phyloP scores from a whole-genome alignment of 1,140 invertebrate species.

The Sogatella furcifera region DNA sequence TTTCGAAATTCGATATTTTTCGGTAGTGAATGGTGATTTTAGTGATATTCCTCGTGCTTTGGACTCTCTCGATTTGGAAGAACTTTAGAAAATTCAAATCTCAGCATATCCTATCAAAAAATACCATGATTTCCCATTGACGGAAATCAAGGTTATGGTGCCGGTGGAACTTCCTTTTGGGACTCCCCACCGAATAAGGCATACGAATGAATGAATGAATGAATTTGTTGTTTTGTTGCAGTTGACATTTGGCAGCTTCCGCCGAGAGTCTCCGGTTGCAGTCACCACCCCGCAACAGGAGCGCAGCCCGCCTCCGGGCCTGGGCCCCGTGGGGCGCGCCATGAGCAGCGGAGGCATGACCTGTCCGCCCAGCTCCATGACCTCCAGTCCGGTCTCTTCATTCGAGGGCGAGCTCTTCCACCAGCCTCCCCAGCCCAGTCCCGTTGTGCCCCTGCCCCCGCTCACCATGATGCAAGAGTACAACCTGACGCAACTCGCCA shows the following conservation, averaged over 20 bases:
- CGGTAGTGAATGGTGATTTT: no score
- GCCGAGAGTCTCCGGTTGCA: conserved; percentile 1
- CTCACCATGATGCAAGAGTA: conserved; percentile 62
- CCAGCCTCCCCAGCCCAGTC: not conserved
- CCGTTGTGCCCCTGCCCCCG: conserved; percentile 28
- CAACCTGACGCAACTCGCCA: conserved; percentile 68
- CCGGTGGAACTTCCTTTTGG: no score
- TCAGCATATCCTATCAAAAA: no score
- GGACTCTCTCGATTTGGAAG: no score
- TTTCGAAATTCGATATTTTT: no score
- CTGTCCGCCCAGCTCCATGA: conserved; percentile 36
- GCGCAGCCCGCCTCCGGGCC: conserved; percentile 14
- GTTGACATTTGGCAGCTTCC: conserved; percentile 49
- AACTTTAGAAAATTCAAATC: no score
- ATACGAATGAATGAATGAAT: no score
- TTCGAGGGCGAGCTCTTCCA: conserved; percentile 55
- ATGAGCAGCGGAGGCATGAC: conserved; percentile 17
- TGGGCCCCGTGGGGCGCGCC: conserved; percentile 13
- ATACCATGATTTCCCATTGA: no score
- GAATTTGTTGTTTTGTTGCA: conserved; percentile 30
- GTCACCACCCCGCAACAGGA: conserved; percentile 11
- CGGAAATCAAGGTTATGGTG: no score
- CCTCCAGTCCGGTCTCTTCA: conserved; percentile 55
- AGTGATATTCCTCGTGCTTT: no score
- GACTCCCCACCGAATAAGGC: no score